Base-by-base conservation (phyloP, 1,140 invertebrate genomes). In the Zaprionus lachaisei region DNA sequence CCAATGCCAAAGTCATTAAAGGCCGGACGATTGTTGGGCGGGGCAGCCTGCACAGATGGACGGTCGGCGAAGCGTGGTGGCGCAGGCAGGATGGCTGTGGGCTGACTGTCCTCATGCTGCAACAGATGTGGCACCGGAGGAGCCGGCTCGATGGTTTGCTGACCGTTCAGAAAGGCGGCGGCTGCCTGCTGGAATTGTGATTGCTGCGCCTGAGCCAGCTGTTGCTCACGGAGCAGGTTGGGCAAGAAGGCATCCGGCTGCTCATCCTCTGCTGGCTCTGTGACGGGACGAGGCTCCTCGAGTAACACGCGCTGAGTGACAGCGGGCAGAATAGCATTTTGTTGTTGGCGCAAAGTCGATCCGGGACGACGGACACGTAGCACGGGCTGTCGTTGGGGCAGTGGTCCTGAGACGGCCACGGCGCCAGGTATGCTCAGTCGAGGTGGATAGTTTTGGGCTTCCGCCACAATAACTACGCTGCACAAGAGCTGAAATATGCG, bases 371-470 rank as follows among this genome's bases (percentile, higher is more conserved):
- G 92, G 14, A 94, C 92, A 58, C 94, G 93, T 2, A 93, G 69
- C 34, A 93, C 79, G 1, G 79, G 85, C 57, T 92, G 74, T 80
- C 94, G 84, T 93, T 94, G 79, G 92, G 92, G 89, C 91, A 94
- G 92, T 91, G 92, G 75, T 74, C 92, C 76, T 75, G 92, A 44
- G 64, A 81, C 41, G 14, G 93, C 77, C n/a, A 95, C 77, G 0
- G 95, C 95, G 7, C 95, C 95, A 1, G 95, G 95, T 64, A 96
- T 95, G 75, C 93, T 93, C 4, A 95, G 82, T 72, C 95, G 93
- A 20, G 93, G 94, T 15, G 94, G 94, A 57, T 93, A 85, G 81
- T 94, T 94, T 86, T 93, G 93, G 85, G 94, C 90, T 65, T 91
- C 76, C n/a, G 77, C 74, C 72, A 92, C 55, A 63, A 61, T 75